Base-by-base conservation (phyloP, 30 jellyfish, hydroid and myxozoan species). In the Aurelia sp. region DNA sequence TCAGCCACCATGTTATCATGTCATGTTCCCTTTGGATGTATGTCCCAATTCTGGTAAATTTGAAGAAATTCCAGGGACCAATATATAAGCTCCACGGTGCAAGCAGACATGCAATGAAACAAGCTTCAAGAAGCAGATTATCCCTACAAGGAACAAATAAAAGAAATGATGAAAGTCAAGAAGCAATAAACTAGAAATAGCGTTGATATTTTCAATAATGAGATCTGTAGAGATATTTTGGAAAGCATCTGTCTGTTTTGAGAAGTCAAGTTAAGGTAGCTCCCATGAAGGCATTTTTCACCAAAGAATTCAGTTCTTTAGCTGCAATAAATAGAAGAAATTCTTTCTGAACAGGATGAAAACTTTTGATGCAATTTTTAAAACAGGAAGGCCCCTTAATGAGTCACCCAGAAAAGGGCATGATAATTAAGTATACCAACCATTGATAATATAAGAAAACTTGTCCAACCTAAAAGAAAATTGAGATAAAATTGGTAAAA, bases 61-160 rank as follows among this genome's bases (percentile, higher is more conserved):
- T 72, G 73, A 88, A 71, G 20, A 79, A 5, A 60, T 79, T 88
- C 92, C 96, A 88, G 23, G 86, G 86, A 19, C 96, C 96, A 82
- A 71, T 64, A 71, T 74, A 79, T 9, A 88, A 59, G 74, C 37
- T 88, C 96, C 96, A 88, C 0, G 90, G 91, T 19, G 96, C 88
- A 70, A 88, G 50, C 15, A 88, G 70, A 17, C 61, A 50, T 21
- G 96, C 92, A 35, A 88, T 53, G 67, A 88, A 88, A 4, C 92
- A 83, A 15, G 82, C 57, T 59, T 88, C 96, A 5, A 78, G 85
- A 66, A 88, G 40, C 10, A 88, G 90, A 50, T 35, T 62, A 72
- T 88, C 96, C 96, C 96, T 88, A 68, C 33, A 51, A 55, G 37
- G 41, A 40, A 79, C 4, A 7, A 5, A 40, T 40, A 4, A 37